Evolutionary conservation across 2,797 vertebrate genomes (phyloP), one percentile per base, ranked within the genome.

Genomic region (Eulemur rubriventer): DNA sequence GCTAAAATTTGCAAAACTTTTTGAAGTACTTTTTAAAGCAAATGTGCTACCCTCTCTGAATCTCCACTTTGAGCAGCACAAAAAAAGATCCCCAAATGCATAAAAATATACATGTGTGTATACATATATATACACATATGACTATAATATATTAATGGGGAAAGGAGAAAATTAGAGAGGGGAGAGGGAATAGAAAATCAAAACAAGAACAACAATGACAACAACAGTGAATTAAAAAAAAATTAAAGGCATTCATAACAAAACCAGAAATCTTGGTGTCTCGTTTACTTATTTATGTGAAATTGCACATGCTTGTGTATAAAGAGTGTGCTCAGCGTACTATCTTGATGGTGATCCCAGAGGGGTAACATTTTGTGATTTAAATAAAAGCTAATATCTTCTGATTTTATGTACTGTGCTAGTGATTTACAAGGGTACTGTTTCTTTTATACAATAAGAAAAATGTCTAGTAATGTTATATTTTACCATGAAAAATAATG

Each of bases 401-500:
- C 48, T 59, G 69, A 92, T 67, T 76, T 90, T 57, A n/a, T 24
- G 7, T 6, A 38, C 70, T 35, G 10, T n/a, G 10, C 4, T 78
- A 72, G 38, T 94, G 78, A 50, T 79, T 85, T 78, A 24, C 50
- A 92, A 91, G 30, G 48, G 1, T 26, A 52, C 7, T n/a, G 2
- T 85, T 35, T 65, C 85, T 18, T 43, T 76, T 94, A 26, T 43
- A 50, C 26, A 63, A 76, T 59, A 22, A 82, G 72, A 72, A 85
- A 87, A 75, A 82, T 59, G 38, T 30, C 20, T 65, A 55, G 14
- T 8, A 61, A 22, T 82, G 73, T 61, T 80, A 48, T 55, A 73
- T 81, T 84, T 95, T 70, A 59, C 38, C 48, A 7, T 24, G 35
- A 22, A 84, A 84, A 83, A 80, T 63, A 55, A 69, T 81, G 90